Evolutionary conservation across 2,797 vertebrate species (phyloP), one percentile per base, ranked within the genome.

Genomic region (Mycteria americana): DNA sequence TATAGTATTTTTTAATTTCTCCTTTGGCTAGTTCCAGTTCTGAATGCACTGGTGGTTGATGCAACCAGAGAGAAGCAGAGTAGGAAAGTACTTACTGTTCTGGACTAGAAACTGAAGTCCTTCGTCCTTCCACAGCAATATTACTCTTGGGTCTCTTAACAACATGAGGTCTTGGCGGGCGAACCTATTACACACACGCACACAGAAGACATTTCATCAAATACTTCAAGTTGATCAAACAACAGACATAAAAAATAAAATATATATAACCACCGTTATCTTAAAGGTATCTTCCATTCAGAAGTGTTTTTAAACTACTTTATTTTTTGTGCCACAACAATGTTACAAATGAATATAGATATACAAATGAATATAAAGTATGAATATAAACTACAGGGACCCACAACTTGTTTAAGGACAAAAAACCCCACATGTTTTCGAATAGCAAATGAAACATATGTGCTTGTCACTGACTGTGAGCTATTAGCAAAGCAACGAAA

Each of bases 81-180:
- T 18, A 69, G 74, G 27, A 19, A 50, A 73, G 85, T 80, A 98
- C 98, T 98, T 98, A 99, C 99, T 99, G 99, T 93, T 99, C 99
- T 48, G 98, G 98, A 92, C 98, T 99, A 3, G 98, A 95, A 54
- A 98, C 74, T 0, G 98, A 98, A 1, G 98, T 98, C 92, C 98
- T 97, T 41, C 97, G 95, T 97, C 98, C 98, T 74, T 99, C 99
- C 95, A 98, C 94, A 18, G 98, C 98, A 37, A 99, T 95, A 65
- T 99, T 99, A 97, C 98, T 99, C 97, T 98, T 98, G 8, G 99
- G 99, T 86, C 99, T 99, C 97, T 98, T 99, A 46, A 98, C 95
- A 46, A 99, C 97, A 39, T 99, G 96, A 10, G 99, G 99, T 85
- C 98, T 98, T 30, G 98, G 98, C 1, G 99, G 99, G 17, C 98